A percentile compares a stretch with the other conserved stretches of the same genome.
These are phyloP conservation scores for Enteromius thamalakanensis DNA, from an alignment of 2,797 vertebrate species.

Conservation along the genomic window DNA sequence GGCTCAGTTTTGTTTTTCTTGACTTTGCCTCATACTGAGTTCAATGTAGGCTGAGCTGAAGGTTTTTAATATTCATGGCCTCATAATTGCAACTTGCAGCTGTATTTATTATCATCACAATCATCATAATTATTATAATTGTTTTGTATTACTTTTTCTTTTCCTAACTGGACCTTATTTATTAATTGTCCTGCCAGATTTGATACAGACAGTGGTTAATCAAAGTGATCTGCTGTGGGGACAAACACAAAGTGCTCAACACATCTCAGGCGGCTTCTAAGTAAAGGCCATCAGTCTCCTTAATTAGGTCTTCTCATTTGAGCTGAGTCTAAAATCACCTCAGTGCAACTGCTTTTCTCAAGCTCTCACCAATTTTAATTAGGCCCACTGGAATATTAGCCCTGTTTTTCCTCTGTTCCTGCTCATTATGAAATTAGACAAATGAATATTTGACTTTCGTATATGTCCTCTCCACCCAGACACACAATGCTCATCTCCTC, in stretches of 20 bases:
- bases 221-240: conserved; percentile 38
- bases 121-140: conserved; percentile 22
- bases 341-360: conserved; percentile 80
- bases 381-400: conserved; percentile 93
- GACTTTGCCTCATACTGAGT: not conserved
- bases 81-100: not conserved
- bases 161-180: conserved; percentile 7
- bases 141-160: not conserved
- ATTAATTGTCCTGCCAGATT: conserved; percentile 34
- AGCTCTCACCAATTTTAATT: conserved; percentile 93
- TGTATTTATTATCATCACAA: conserved; percentile 28
- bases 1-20: not conserved
- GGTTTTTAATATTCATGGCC: not conserved
- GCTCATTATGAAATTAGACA: conserved; percentile 90
- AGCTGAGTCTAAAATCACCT: conserved; percentile 90
- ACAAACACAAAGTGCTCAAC: conserved; percentile 52
- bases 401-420: conserved; percentile 83
- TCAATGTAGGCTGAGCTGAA: not conserved
- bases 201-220: conserved; percentile 39
- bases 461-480: conserved; percentile 59
- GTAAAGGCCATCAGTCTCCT: conserved; percentile 92
- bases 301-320: conserved; percentile 92
- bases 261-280: conserved; percentile 82
- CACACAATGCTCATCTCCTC: conserved; percentile 35
- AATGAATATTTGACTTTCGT: conserved; percentile 81